A percentile compares a stretch with the other conserved stretches of the same genome.
phyloP scores from a whole-genome alignment of 2,888 invertebrate genomes.

The Carabus problematicus region DNA sequence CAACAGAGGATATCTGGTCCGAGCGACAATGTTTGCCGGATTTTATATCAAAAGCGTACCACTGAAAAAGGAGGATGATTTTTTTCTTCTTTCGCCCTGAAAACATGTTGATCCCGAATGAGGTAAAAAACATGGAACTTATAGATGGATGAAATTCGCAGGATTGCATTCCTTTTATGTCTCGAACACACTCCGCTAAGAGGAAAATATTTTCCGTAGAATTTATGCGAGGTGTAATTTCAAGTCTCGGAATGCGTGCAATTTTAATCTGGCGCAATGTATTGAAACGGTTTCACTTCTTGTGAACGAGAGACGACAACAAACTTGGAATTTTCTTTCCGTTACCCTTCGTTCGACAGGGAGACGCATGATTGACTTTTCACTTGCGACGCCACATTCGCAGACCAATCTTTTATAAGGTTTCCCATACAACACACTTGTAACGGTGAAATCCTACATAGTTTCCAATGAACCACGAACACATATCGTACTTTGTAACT shows the following conservation, averaged over 20 bases:
- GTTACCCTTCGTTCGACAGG: background rate
- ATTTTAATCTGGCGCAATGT: constrained; percentile 36
- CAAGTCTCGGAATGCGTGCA: constrained; percentile 37
- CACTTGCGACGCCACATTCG: no score
- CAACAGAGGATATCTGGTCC: constrained; percentile 25
- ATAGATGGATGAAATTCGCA: constrained; percentile 35
- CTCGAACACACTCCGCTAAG: constrained; percentile 17
- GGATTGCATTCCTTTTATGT: constrained; percentile 36
- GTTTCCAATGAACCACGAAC: no score
- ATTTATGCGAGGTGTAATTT: constrained; percentile 40
- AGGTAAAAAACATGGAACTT: constrained; percentile 35
- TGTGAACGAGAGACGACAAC: constrained; percentile 20
- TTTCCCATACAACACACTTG: no score
- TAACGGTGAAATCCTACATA: no score
- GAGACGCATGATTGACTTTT: no score
- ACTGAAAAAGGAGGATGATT: constrained; percentile 12
- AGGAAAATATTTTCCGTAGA: constrained; percentile 33
- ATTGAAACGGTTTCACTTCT: constrained; percentile 37
- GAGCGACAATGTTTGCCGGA: constrained; percentile 36
- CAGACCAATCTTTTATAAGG: no score
- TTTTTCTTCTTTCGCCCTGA: constrained; percentile 18
- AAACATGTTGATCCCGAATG: constrained; percentile 40
- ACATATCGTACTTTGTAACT: no score
- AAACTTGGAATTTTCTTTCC: constrained; percentile 32
- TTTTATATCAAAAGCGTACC: constrained; percentile 38